These are phyloP conservation scores for Tiphia femorata DNA, from an alignment of 2,888 invertebrate genomes.

Conservation along the genomic window DNA sequence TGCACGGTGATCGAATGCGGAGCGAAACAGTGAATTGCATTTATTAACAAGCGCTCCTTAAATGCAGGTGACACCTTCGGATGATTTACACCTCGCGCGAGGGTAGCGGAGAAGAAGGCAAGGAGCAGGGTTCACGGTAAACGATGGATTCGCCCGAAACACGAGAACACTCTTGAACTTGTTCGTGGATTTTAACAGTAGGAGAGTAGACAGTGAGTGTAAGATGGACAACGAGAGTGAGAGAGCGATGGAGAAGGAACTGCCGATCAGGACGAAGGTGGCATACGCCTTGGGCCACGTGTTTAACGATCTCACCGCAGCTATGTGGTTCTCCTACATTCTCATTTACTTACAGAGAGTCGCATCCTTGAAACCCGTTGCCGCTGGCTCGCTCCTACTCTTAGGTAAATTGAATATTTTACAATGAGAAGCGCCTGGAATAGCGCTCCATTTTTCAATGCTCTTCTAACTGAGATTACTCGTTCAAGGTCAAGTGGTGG, in stretches of 20 bases:
- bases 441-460: neutral
- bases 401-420: slow-evolving; percentile 48
- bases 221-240: slow-evolving; percentile 41
- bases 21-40: no score
- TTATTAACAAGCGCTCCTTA: no score
- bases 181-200: no score
- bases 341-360: slow-evolving; percentile 68
- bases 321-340: slow-evolving; percentile 70
- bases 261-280: slow-evolving; percentile 52
- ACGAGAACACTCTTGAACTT: no score
- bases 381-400: slow-evolving; percentile 62
- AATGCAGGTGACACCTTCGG: no score
- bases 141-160: no score
- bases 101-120: no score
- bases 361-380: slow-evolving; percentile 57
- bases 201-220: no score
- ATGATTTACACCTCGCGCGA: no score
- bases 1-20: no score
- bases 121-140: no score
- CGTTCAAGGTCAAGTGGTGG: slow-evolving; percentile 61
- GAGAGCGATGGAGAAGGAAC: slow-evolving; percentile 44
- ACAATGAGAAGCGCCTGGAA: neutral
- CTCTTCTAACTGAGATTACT: neutral
- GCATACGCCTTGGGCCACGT: slow-evolving; percentile 68
- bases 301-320: slow-evolving; percentile 70